Base-by-base conservation (phyloP, 1,140 invertebrate genomes). In the Lepidurus arcticus region DNA sequence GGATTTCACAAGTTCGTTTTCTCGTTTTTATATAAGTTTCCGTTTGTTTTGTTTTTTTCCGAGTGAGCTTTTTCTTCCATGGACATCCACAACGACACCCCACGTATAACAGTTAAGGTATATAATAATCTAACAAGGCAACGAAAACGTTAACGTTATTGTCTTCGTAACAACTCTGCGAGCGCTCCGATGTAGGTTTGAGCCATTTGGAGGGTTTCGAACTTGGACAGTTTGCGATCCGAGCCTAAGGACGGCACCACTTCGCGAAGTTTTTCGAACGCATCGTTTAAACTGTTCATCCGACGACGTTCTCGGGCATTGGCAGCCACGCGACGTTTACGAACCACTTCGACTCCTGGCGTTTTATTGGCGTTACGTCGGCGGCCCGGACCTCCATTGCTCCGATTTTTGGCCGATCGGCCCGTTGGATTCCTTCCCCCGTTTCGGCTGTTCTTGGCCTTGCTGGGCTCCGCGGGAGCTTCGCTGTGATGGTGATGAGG, bases 141-240 rank as follows among this genome's bases (percentile, higher is more conserved):
- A n/a, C 16, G n/a, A 65, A 34, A 34, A 34, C 34, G 34, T 34
- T 3, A 34, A 34, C 9, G 42, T 74, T 42, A 78, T 73, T 78
- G 78, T 44, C 78, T 78, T 81, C 92, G 90, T 16, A 96, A 85
- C 9, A 97, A 85, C 83, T 97, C 94, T 82, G 93, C 92, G 9
- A 98, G 86, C 0, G 94, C 94, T 0, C 90, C 90, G 80, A 98
- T 98, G 84, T 98, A 98, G 0, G 92, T 95, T 83, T 98, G 96
- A 0, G 97, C 97, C 96, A 98, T 98, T 86, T 98, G 95, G 1
- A 99, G 86, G 0, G 96, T 98, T 85, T 98, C 97, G 85, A 96
- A 98, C 84, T 99, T 99, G 34, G 95, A 98, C 6, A 98, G 86
- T 83, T 98, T 94, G 42, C 94, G 88, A 83, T 98, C 94, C 81